Evolutionary conservation across 2,797 vertebrate genomes (phyloP).

Genomic region (Periophthalmus magnuspinnatus): DNA sequence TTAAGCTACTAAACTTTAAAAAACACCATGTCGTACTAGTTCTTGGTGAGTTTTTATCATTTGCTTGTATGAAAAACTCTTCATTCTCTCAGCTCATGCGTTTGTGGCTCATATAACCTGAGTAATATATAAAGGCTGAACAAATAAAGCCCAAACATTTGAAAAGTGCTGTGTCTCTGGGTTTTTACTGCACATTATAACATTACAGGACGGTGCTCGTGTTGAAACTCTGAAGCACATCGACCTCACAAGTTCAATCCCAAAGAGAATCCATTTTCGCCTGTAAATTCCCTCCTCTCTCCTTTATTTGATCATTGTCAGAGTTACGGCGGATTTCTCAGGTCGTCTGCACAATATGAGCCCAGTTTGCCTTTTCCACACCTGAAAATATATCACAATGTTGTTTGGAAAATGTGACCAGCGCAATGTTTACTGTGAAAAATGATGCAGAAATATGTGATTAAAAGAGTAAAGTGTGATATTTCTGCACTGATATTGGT

Average conservation of each 20-base stretch:
- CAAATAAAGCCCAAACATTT: too few species aligned
- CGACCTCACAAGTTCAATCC: conserved; percentile 8
- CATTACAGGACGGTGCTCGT: neutral
- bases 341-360: neutral
- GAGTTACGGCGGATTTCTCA: neutral
- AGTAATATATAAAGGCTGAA: too few species aligned
- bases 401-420: neutral
- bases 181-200: neutral
- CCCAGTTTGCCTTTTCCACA: neutral
- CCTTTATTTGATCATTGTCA: conserved; percentile 1
- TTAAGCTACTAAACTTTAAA: too few species aligned
- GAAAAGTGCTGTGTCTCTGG: too few species aligned
- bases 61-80: too few species aligned
- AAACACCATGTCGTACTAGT: too few species aligned
- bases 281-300: conserved; percentile 7
- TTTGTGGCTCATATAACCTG: too few species aligned
- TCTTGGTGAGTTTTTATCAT: too few species aligned
- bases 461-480: neutral
- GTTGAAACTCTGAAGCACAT: neutral
- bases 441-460: neutral
- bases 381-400: neutral
- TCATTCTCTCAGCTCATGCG: too few species aligned
- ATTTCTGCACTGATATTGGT: neutral
- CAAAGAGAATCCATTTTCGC: conserved; percentile 12
- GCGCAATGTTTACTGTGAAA: neutral